Evolutionary conservation across 2,888 invertebrate genomes (phyloP), one percentile per base, ranked within the genome.

Genomic region (Acanthosepion lycidas): DNA sequence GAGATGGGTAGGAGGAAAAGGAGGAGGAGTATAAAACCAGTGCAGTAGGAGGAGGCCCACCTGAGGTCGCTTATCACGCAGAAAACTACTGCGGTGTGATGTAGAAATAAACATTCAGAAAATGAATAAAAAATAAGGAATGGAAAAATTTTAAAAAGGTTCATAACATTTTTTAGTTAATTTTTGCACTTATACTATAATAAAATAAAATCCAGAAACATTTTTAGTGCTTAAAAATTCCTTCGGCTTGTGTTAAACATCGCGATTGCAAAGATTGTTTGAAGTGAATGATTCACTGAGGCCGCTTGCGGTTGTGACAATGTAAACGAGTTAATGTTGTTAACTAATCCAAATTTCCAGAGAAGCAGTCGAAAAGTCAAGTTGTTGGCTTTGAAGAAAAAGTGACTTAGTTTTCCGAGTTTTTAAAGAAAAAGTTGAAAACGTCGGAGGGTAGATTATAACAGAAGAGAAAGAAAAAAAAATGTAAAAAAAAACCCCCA

Each of bases 321-420:
- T 78, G 15, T 15, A n/a, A 78, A 78, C 78, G n/a, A 78, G n/a
- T 15, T n/a, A 33, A 78, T 23, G 64, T 26, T 23, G 26, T 26
- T 23, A 26, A 55, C 55, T 55, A 55, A 55, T 55, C 15, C 20
- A 55, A 55, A 55, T 55, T 55, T 18, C 55, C 0, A 55, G 55
- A 78, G 33, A 33, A 78, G 78, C 78, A 78, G 78, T 78, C 78
- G 78, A 78, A 78, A 78, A 78, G 78, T 78, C 78, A 78, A 78
- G 78, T 78, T 78, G n/a, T 78, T n/a, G 78, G 33, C n/a, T n/a
- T 15, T n/a, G n/a, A 78, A n/a, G 33, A 78, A 33, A 78, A 78
- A 33, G n/a, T n/a, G 78, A 78, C 78, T 78, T 33, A 78, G 78
- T 78, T 78, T 78, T 78, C 15, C 33, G n/a, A 33, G 15, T 78